A percentile compares a stretch with the other conserved stretches of the same genome.
Evolutionary conservation across 2,797 vertebrate genomes (phyloP).

Genomic region (Aselliscus stoliczkanus): DNA sequence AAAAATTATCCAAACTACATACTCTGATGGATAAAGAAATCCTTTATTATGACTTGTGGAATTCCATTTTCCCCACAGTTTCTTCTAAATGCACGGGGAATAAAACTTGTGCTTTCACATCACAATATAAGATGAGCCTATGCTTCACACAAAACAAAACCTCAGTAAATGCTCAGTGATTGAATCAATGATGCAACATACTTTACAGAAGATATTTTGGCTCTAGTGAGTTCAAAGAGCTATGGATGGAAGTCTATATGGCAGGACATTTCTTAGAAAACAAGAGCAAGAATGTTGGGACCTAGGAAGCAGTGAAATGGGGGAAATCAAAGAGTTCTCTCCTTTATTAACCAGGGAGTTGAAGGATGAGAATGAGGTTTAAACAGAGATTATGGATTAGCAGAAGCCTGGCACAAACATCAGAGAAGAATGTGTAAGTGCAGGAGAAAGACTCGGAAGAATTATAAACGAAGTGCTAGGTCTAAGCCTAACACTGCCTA

Average conservation of each 20-base stretch:
- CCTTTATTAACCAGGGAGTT: background rate
- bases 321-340: background rate
- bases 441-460: background rate
- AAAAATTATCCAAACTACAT: background rate
- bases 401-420: background rate
- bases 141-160: background rate
- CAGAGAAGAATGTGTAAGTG: background rate
- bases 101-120: background rate
- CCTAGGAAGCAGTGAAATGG: background rate
- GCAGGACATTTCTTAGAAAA: background rate
- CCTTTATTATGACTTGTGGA: background rate
- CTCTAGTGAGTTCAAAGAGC: background rate
- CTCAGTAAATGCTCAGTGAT: background rate
- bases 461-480: accelerated
- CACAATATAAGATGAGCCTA: background rate
- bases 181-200: background rate
- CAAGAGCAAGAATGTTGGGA: background rate
- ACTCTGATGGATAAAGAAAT: background rate
- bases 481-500: background rate
- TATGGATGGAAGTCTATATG: background rate
- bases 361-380: background rate
- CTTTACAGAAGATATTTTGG: background rate
- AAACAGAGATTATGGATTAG: background rate
- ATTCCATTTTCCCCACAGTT: background rate
- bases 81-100: background rate